phyloP scores from a whole-genome alignment of 2,888 invertebrate genomes.

The Cotesia congregata region DNA sequence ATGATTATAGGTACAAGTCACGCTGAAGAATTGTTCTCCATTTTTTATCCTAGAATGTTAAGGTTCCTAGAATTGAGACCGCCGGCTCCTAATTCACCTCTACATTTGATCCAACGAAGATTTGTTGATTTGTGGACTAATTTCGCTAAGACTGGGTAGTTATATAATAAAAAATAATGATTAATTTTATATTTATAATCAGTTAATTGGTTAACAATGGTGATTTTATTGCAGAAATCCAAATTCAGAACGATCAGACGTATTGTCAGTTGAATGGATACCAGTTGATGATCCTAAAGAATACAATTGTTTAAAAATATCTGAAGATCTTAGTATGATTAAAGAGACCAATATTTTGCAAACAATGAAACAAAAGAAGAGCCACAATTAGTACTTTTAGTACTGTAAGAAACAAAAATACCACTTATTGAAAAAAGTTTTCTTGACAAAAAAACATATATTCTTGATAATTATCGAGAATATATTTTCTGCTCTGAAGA shows the following conservation, averaged over 20 bases:
- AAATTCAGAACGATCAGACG: slow-evolving; percentile 53
- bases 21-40: slow-evolving; percentile 58
- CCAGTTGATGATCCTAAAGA: neutral
- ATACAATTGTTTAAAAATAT: slow-evolving; percentile 33
- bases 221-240: slow-evolving; percentile 57
- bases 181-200: neutral
- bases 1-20: slow-evolving; percentile 53
- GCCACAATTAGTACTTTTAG: too few species aligned
- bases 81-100: slow-evolving; percentile 38
- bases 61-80: slow-evolving; percentile 42
- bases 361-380: neutral
- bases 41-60: slow-evolving; percentile 53
- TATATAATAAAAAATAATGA: neutral
- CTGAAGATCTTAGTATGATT: neutral
- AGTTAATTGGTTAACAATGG: slow-evolving; percentile 45
- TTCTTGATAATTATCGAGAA: too few species aligned
- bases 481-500: too few species aligned
- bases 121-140: slow-evolving; percentile 64
- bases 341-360: neutral
- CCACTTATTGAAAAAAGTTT: too few species aligned
- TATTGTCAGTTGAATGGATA: slow-evolving; percentile 8
- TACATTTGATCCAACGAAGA: slow-evolving; percentile 53
- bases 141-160: slow-evolving; percentile 65
- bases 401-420: too few species aligned
- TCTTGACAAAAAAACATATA: too few species aligned